Percentiles rank a stretch among this genome's conserved stretches.
These are phyloP conservation scores for Centruroides sculpturatus DNA, from an alignment of 1,140 invertebrate genomes.

Conservation along the genomic window DNA sequence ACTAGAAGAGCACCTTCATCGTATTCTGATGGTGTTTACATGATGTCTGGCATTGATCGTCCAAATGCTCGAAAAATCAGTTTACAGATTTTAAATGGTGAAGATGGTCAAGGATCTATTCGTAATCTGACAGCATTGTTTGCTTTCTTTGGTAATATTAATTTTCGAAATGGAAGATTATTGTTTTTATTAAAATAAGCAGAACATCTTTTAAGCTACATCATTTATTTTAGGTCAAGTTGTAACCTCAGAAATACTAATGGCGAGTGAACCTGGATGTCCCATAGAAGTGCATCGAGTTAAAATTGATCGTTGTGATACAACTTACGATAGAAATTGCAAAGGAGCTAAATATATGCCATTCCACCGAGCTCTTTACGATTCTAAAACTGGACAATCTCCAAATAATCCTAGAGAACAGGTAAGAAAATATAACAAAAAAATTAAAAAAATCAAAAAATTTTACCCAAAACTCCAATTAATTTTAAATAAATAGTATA, in stretches of 20 bases:
- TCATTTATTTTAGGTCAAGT: slow-evolving; percentile 56
- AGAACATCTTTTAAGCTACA: no score
- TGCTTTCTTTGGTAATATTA: slow-evolving; percentile 79
- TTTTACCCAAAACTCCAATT: no score
- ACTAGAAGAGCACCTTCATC: slow-evolving; percentile 80
- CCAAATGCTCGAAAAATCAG: slow-evolving; percentile 77
- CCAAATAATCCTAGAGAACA: slow-evolving; percentile 94
- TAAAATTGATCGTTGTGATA: slow-evolving; percentile 86
- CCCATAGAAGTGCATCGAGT: slow-evolving; percentile 94
- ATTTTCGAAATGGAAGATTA: no score
- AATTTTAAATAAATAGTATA: no score
- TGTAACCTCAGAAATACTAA: slow-evolving; percentile 87
- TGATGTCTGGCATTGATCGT: slow-evolving; percentile 73
- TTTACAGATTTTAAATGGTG: slow-evolving; percentile 78
- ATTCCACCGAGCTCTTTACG: slow-evolving; percentile 85
- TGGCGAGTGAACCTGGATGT: slow-evolving; percentile 92
- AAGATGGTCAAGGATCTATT: slow-evolving; percentile 67
- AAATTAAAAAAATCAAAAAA: no score
- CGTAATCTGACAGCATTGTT: slow-evolving; percentile 83
- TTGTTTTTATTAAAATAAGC: no score
- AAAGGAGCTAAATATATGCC: slow-evolving; percentile 82
- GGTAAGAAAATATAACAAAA: slow-evolving; percentile 35
- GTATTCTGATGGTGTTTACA: slow-evolving; percentile 91
- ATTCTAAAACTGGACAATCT: slow-evolving; percentile 82
- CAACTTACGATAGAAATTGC: slow-evolving; percentile 87